Evolutionary conservation across 2,888 invertebrate genomes (phyloP).

Genomic region (Busseola fusca): DNA sequence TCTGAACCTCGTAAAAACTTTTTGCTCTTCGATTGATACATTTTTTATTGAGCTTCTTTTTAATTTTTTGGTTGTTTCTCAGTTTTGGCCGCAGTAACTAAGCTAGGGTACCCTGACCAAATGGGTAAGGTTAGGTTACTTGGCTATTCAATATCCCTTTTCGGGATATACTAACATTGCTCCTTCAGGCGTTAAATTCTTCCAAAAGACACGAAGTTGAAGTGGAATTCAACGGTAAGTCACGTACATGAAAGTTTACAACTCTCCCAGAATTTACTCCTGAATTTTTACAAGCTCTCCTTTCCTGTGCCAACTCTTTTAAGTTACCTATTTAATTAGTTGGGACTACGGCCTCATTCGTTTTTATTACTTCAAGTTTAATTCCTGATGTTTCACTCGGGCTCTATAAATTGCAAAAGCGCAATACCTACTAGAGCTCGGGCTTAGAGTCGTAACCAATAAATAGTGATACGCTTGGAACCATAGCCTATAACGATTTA

Average conservation of each 20-base stretch:
- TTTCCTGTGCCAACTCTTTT: background rate
- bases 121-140: background rate
- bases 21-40: background rate
- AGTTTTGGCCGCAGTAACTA: background rate
- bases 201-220: background rate
- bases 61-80: background rate
- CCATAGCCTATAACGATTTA: slow-evolving; percentile 4
- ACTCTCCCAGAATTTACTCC: background rate
- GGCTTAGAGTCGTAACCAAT: slow-evolving; percentile 25
- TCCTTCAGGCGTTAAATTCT: background rate
- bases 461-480: slow-evolving; percentile 25
- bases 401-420: slow-evolving; percentile 28
- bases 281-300: slow-evolving; percentile 12
- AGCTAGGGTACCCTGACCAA: background rate
- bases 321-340: slow-evolving; percentile 23
- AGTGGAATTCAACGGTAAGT: background rate
- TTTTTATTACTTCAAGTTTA: slow-evolving; percentile 14
- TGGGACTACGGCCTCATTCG: background rate
- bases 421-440: slow-evolving; percentile 7
- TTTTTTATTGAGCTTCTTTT: background rate
- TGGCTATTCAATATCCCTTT: background rate
- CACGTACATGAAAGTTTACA: slow-evolving; percentile 7
- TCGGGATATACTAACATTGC: background rate
- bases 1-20: background rate
- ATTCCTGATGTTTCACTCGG: slow-evolving; percentile 2